Evolutionary conservation across 2,113 vertebrate species (phyloP).

Genomic region (Chionomys nivalis): DNA sequence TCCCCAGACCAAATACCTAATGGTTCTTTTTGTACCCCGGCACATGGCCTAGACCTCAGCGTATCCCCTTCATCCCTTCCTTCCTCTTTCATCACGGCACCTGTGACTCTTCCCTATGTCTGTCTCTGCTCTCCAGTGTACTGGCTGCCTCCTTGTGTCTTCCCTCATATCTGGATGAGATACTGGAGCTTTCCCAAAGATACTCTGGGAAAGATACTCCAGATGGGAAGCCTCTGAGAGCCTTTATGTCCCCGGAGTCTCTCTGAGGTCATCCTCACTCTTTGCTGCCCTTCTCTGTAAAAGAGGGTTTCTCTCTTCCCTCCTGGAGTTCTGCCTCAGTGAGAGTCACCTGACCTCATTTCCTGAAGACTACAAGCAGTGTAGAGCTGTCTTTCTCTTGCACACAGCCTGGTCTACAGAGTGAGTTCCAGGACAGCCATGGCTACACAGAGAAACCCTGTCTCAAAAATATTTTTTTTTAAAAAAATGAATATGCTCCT

Average conservation of each 20-base stretch:
- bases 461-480: not conserved
- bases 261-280: not conserved
- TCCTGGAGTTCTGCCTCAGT: not conserved
- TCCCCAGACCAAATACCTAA: too few relatives aligned
- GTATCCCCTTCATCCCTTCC: accelerated
- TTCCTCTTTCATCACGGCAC: not conserved
- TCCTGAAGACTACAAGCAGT: not conserved
- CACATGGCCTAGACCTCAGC: accelerated
- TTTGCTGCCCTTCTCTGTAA: not conserved
- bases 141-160: not conserved
- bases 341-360: not conserved
- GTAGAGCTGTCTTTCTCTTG: not conserved
- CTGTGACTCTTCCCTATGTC: accelerated
- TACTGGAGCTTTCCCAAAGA: not conserved
- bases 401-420: too few relatives aligned
- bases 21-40: not conserved
- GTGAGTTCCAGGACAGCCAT: too few relatives aligned
- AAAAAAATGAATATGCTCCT: too few relatives aligned
- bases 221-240: too few relatives aligned
- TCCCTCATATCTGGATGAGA: not conserved
- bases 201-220: not conserved
- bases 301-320: too few relatives aligned
- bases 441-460: too few relatives aligned
- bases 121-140: not conserved
- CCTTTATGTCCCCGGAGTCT: not conserved